Evolutionary conservation across 2,797 vertebrate species (phyloP).

Genomic region (Sarcoramphus papa): DNA sequence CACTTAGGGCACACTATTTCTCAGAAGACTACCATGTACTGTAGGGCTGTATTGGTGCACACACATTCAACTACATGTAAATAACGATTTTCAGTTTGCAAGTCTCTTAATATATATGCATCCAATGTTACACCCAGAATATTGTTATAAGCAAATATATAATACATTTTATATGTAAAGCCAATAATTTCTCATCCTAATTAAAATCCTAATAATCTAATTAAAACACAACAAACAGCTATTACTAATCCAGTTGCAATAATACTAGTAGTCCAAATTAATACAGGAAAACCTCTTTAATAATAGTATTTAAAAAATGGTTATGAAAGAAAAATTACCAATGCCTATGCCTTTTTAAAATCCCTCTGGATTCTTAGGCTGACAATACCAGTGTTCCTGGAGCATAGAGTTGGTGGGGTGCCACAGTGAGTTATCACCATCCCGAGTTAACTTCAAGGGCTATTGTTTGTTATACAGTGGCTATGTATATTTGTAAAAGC

Average conservation of each 20-base stretch:
- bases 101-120: neutral
- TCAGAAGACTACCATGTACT: neutral
- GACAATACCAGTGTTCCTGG: neutral
- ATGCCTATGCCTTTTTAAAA: neutral
- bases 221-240: neutral
- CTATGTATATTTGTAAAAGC: neutral
- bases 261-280: neutral
- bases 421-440: neutral
- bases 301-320: accelerated
- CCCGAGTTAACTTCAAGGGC: neutral
- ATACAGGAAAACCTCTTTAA: neutral
- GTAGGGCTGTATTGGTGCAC: neutral
- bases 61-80: neutral
- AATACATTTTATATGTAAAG: neutral
- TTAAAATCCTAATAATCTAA: neutral
- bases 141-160: neutral
- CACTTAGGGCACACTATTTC: neutral
- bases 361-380: neutral
- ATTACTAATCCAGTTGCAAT: neutral
- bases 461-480: neutral
- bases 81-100: neutral
- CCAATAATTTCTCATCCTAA: neutral
- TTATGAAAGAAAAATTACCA: neutral
- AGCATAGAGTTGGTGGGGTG: neutral
- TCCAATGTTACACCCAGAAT: neutral